Conservation (phyloP, 2,113 vertebrate genomes). For the Phalacrocorax pelagicus region DNA sequence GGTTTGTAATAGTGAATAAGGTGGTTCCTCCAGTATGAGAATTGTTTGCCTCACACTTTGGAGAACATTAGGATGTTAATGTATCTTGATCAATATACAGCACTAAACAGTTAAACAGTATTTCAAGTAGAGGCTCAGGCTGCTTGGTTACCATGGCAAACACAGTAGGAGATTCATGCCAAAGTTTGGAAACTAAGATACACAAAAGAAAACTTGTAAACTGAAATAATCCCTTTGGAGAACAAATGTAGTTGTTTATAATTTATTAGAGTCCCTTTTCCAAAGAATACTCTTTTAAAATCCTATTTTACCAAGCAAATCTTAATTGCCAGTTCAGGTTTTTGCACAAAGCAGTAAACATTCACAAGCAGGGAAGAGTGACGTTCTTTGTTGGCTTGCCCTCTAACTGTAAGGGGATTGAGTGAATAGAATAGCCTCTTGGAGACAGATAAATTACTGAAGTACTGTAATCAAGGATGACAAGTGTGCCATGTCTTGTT, state of each 20-base stretch:
- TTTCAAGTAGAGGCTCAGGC: conserved; percentile 34
- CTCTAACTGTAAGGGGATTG: conserved; percentile 18
- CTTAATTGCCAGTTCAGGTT: not conserved
- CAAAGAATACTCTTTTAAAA: not conserved
- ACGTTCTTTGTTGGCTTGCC: conserved; percentile 22
- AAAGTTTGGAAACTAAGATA: conserved; percentile 44
- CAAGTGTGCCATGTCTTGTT: not conserved
- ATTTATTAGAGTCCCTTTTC: not conserved
- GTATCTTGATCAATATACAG: not conserved
- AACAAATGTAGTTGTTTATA: not conserved
- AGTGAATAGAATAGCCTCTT: conserved; percentile 4
- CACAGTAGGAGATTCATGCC: conserved; percentile 47
- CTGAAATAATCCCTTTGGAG: not conserved
- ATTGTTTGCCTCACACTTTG: not conserved
- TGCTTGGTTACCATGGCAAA: conserved; percentile 56
- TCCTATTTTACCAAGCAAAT: not conserved
- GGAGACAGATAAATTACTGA: conserved; percentile 1
- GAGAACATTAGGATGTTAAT: not conserved
- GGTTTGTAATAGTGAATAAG: not conserved
- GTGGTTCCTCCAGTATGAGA: not conserved
- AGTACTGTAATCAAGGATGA: conserved; percentile 5
- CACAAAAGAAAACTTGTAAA: conserved; percentile 37
- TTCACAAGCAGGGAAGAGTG: not conserved
- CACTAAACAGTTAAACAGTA: conserved; percentile 38
- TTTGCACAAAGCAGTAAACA: conserved; percentile 17